Conservation (phyloP, 2,113 vertebrate genomes). For the Alexandromys fortis region DNA sequence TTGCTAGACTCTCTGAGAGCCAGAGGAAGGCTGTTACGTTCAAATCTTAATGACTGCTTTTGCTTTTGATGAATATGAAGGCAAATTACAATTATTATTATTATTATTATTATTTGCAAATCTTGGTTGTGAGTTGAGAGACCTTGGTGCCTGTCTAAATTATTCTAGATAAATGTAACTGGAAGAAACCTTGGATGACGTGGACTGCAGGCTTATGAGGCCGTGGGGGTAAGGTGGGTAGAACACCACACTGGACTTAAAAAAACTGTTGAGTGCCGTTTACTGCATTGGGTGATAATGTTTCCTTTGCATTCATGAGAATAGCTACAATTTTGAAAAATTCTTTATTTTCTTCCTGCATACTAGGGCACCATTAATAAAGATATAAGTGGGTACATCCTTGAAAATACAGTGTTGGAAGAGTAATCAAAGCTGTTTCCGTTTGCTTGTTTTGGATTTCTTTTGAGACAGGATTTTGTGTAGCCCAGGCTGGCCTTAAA, state of each 20-base stretch:
- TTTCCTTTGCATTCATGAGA: background rate
- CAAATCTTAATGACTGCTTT: slow-evolving; percentile 70
- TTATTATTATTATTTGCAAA: slow-evolving; percentile 55
- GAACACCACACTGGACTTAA: background rate
- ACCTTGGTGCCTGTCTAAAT: slow-evolving; percentile 64
- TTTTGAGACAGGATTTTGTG: background rate
- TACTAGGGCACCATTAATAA: background rate
- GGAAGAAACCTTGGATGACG: slow-evolving; percentile 36
- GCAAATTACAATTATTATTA: background rate
- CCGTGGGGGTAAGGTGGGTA: background rate
- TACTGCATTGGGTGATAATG: background rate
- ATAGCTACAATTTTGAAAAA: background rate
- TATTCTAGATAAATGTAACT: slow-evolving; percentile 51
- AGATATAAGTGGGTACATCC: background rate
- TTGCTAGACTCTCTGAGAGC: slow-evolving; percentile 49
- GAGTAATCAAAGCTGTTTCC: background rate
- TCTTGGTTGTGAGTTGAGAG: slow-evolving; percentile 59
- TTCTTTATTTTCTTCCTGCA: background rate
- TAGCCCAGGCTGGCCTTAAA: background rate
- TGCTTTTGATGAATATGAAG: slow-evolving; percentile 67
- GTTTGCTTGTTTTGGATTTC: background rate
- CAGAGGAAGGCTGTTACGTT: slow-evolving; percentile 53
- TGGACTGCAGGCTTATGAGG: background rate
- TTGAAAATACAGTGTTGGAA: background rate
- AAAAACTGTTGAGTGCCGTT: background rate